Evolutionary conservation across 2,888 invertebrate species (phyloP).

Genomic region (Polietes domitor): DNA sequence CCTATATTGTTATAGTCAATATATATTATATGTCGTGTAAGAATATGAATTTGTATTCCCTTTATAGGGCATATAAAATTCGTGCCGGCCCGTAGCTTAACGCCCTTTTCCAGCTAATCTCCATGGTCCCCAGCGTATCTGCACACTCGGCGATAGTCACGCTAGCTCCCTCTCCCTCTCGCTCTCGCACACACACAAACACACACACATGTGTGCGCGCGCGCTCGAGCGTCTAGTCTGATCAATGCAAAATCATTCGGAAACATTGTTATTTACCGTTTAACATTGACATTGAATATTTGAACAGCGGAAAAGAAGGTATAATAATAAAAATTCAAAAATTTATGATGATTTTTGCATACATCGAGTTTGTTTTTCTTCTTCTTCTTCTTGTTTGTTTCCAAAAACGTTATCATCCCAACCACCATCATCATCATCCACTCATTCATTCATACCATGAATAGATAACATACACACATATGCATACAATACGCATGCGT

Average conservation of each 20-base stretch:
- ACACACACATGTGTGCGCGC: no score
- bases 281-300: constrained; percentile 71
- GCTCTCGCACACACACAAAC: background rate
- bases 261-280: constrained; percentile 37
- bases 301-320: background rate
- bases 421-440: background rate
- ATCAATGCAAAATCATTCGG: background rate
- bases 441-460: background rate
- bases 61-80: no score
- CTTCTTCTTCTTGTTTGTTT: background rate
- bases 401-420: background rate
- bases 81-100: no score
- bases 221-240: no score
- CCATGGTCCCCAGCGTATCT: no score
- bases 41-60: no score
- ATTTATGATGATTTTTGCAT: constrained; percentile 21
- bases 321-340: background rate
- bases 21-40: no score
- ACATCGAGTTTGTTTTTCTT: background rate
- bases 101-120: no score
- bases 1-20: no score
- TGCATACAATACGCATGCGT: background rate
- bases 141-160: no score
- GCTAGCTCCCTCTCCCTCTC: no score
- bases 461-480: background rate